Evolutionary conservation across 2,113 vertebrate genomes (phyloP), one percentile per base, ranked within the genome.

Genomic region (Gasterosteus nipponicus): DNA sequence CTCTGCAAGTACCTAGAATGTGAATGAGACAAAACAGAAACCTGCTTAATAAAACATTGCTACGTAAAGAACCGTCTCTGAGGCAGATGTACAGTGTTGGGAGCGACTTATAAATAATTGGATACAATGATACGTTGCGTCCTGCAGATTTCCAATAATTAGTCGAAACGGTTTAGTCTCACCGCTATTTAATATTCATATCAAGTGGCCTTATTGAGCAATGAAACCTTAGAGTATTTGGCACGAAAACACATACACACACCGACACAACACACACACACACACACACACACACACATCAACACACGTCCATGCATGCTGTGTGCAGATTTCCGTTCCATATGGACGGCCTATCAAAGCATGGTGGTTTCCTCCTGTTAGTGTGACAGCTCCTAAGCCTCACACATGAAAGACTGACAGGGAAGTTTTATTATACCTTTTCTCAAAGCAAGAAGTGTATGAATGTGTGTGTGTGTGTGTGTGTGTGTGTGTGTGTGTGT

Each of bases 321-420:
- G 47, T 42, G 39, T 62, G 75, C 51, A 74, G 67, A 38, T 72
- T 68, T 88, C 38, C 58, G 82, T 57, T 82, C 73, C 29, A 54
- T 69, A 69, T 67, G 58, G 35, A 85, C 33, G 61, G 39, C 57
- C 69, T 77, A 87, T 89, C 84, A 89, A 87, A 89, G 86, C 83
- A 66, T 66, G 54, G 80, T 84, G 82, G 64, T 88, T 87, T 91
- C 81, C 54, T 73, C 69, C 81, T 87, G 70, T 72, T 59, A 47
- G 61, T 87, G 77, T 86, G 87, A 89, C 88, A 87, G 84, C 82
- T 84, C 85, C 85, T 88, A 87, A 90, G 87, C 85, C 86, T 80
- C 80, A 77, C 79, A 90, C 81, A 88, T 91, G 84, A 91, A 91
- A 86, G 89, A 90, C 75, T 87, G 82, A 81, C 84, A 81, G 77